phyloP scores from a whole-genome alignment of 2,797 vertebrate genomes.

The Periophthalmus magnuspinnatus region DNA sequence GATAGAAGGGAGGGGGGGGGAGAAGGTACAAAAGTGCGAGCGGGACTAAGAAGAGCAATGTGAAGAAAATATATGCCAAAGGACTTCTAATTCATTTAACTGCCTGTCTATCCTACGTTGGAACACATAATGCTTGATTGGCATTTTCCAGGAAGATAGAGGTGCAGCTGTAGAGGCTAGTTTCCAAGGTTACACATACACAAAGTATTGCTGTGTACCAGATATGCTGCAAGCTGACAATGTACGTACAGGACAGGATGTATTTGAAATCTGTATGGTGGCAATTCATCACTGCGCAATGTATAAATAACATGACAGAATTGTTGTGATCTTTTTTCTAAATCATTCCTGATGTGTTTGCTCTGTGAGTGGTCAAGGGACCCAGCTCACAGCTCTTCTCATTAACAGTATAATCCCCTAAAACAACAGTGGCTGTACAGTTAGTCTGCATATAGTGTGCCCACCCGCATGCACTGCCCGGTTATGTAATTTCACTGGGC shows the following conservation, averaged over 20 bases:
- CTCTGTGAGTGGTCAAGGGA: conserved; percentile 60
- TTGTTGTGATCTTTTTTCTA: conserved; percentile 15
- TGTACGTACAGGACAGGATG: conserved; percentile 24
- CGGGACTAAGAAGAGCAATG: conserved; percentile 41
- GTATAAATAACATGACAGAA: neutral
- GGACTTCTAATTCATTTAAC: conserved; percentile 29
- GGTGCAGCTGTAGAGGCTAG: conserved; percentile 28
- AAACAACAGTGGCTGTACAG: conserved; percentile 69
- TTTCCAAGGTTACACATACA: conserved; percentile 61
- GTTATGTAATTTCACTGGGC: conserved; percentile 70
- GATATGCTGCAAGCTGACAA: conserved; percentile 25
- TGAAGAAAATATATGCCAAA: conserved; percentile 24
- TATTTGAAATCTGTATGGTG: conserved; percentile 22
- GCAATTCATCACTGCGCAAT: conserved; percentile 1
- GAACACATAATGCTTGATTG: conserved; percentile 44
- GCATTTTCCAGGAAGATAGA: conserved; percentile 28
- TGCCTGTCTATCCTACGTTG: conserved; percentile 28
- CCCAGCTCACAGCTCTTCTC: conserved; percentile 52
- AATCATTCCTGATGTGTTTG: conserved; percentile 38
- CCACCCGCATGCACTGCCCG: conserved; percentile 57
- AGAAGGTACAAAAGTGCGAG: conserved; percentile 14
- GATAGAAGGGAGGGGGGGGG: conserved; percentile 42
- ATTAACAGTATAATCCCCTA: conserved; percentile 70
- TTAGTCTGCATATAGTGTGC: conserved; percentile 36
- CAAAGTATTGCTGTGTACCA: conserved; percentile 41